Percentiles rank a stretch among this genome's conserved stretches.
phyloP scores from a whole-genome alignment of 35 echinoderm and acorn worm genomes.

The Lytechinus variegatus region DNA sequence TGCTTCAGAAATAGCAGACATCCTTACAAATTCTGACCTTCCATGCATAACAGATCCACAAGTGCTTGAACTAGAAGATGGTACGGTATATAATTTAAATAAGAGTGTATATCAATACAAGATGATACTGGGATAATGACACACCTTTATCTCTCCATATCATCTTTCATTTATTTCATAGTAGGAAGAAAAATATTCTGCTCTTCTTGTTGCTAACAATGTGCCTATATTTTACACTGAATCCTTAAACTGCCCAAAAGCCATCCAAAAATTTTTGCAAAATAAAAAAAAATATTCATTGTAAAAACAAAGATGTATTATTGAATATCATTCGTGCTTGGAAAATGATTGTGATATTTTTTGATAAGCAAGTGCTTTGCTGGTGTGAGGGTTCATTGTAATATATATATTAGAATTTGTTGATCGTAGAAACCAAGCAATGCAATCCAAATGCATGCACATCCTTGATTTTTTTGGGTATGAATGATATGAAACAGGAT shows the following conservation, averaged over 20 bases:
- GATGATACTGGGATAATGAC: background rate
- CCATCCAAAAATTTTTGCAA: background rate
- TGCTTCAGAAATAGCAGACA: conserved; percentile 11
- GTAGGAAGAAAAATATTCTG: background rate
- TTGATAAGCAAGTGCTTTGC: background rate
- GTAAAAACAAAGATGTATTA: no score
- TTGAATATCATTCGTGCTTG: background rate
- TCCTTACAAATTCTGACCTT: conserved; percentile 12
- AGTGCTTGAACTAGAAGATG: background rate
- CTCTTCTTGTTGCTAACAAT: background rate
- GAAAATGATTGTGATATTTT: background rate
- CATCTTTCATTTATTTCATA: background rate
- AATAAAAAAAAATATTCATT: background rate
- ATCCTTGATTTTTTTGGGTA: no score
- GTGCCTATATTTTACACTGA: background rate
- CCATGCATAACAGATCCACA: conserved; percentile 22
- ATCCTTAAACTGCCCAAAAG: background rate
- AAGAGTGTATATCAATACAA: background rate
- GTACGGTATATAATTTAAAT: conserved; percentile 20
- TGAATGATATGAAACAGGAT: background rate
- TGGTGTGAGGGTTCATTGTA: no score
- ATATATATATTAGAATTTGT: background rate
- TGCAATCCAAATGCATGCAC: background rate
- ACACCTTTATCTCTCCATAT: background rate
- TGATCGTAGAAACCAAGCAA: background rate